These are phyloP conservation scores for Megaleporinus macrocephalus DNA, from an alignment of 2,113 vertebrate genomes.

Conservation along the genomic window DNA sequence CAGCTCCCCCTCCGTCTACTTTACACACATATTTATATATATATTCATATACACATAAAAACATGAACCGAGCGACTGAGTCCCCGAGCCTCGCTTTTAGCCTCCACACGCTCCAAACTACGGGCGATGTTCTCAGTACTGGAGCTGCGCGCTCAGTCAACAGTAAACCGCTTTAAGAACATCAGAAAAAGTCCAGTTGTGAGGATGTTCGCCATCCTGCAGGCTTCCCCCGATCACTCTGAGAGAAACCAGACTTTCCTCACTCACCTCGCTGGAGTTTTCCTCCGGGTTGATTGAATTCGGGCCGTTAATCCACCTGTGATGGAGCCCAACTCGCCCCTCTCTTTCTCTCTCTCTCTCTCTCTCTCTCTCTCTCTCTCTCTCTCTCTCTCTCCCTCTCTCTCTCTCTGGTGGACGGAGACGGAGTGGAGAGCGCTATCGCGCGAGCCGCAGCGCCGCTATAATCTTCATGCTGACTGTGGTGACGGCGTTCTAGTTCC, in stretches of 20 bases:
- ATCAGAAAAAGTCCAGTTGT: not conserved
- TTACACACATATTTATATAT: not conserved
- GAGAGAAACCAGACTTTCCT: not conserved
- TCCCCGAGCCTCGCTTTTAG: not conserved
- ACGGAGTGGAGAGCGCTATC: not conserved
- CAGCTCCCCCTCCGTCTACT: not conserved
- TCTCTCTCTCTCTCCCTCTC: not conserved
- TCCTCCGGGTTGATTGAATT: not conserved
- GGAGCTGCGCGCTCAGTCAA: not conserved
- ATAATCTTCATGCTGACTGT: conserved; percentile 31
- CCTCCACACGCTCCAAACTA: not conserved
- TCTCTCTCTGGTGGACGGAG: not conserved
- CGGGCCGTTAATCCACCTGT: not conserved
- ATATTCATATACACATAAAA: not conserved
- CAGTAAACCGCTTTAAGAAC: not conserved
- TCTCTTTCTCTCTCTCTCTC: not conserved
- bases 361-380: not conserved
- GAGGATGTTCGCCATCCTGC: not conserved
- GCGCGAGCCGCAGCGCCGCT: conserved; percentile 34
- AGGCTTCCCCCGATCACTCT: not conserved
- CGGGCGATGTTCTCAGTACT: not conserved
- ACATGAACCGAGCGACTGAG: not conserved
- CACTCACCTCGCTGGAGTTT: not conserved
- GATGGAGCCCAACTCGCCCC: conserved; percentile 1
- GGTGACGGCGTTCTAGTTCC: not conserved